Evolutionary conservation across 2,113 vertebrate species (phyloP).

Genomic region (Coturnix japonica): DNA sequence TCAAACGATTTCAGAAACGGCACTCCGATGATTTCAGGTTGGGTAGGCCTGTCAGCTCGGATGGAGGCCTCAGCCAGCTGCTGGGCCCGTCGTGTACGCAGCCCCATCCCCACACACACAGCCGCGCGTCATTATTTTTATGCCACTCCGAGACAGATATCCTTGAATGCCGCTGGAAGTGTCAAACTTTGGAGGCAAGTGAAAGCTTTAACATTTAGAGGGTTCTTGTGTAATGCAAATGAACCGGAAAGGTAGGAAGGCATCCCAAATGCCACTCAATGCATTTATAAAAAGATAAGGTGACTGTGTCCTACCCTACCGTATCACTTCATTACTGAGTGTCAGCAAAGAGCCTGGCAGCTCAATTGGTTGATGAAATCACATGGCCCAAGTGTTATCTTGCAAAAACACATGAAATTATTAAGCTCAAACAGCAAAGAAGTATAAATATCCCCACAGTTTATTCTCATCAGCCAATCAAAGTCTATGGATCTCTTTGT

Average conservation of each 20-base stretch:
- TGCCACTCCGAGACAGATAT: slow-evolving; percentile 38
- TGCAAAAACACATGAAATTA: slow-evolving; percentile 52
- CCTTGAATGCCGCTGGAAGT: slow-evolving; percentile 11
- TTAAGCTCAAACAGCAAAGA: slow-evolving; percentile 15
- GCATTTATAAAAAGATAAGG: slow-evolving; percentile 67
- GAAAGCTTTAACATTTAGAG: slow-evolving; percentile 67
- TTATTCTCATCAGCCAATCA: slow-evolving; percentile 16
- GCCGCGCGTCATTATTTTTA: slow-evolving; percentile 61
- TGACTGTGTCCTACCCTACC: slow-evolving; percentile 48
- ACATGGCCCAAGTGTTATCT: slow-evolving; percentile 64
- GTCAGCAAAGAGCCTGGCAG: slow-evolving; percentile 41
- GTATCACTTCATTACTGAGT: slow-evolving; percentile 61
- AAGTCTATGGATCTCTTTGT: slow-evolving; percentile 7
- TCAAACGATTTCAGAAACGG: slow-evolving; percentile 74
- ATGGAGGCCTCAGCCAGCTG: slow-evolving; percentile 62
- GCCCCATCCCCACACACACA: background rate
- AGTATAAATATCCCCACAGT: slow-evolving; percentile 16
- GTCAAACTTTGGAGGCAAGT: slow-evolving; percentile 23
- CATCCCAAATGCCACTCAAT: slow-evolving; percentile 61
- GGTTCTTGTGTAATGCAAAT: slow-evolving; percentile 58
- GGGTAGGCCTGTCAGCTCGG: slow-evolving; percentile 73
- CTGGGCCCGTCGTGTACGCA: background rate
- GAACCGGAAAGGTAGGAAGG: slow-evolving; percentile 35
- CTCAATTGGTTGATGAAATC: slow-evolving; percentile 60
- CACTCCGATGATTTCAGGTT: slow-evolving; percentile 79